Percentiles rank a stretch among this genome's conserved stretches.
Evolutionary conservation across 2,797 vertebrate species (phyloP).

Genomic region (Eleutherodactylus coqui): DNA sequence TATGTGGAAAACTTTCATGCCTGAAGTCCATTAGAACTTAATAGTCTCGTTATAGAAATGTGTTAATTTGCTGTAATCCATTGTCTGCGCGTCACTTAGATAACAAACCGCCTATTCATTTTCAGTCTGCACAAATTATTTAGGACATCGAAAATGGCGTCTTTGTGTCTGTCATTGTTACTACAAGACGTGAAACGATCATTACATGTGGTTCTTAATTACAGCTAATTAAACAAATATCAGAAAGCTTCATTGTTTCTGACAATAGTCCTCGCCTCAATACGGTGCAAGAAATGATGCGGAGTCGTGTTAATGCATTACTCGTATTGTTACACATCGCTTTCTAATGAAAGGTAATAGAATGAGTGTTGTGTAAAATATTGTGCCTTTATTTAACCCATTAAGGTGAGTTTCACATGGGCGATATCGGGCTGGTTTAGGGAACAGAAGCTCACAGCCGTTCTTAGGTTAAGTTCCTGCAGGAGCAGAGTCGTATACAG

Average conservation of each 20-base stretch:
- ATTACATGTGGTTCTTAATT: background rate
- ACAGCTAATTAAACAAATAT: constrained; percentile 32
- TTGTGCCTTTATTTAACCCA: background rate
- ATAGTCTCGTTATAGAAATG: constrained; percentile 5
- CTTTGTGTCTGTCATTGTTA: constrained; percentile 25
- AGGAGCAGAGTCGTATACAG: no score
- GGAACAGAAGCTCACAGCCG: no score
- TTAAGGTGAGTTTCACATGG: no score
- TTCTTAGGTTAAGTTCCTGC: no score
- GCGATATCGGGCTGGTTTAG: no score
- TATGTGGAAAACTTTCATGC: background rate
- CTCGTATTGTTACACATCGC: background rate
- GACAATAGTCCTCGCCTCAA: background rate
- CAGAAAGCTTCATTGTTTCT: background rate
- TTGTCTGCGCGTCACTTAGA: background rate
- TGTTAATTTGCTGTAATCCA: background rate
- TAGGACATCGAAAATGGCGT: background rate
- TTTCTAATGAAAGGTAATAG: background rate
- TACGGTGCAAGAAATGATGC: background rate
- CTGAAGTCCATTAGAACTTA: background rate
- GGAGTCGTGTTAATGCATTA: background rate
- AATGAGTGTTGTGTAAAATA: background rate
- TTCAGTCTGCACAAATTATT: background rate
- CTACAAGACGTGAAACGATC: background rate
- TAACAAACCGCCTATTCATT: background rate